A percentile compares a stretch with the other conserved stretches of the same genome.
phyloP scores from a whole-genome alignment of 1,140 invertebrate genomes.

The Ylistrum balloti region DNA sequence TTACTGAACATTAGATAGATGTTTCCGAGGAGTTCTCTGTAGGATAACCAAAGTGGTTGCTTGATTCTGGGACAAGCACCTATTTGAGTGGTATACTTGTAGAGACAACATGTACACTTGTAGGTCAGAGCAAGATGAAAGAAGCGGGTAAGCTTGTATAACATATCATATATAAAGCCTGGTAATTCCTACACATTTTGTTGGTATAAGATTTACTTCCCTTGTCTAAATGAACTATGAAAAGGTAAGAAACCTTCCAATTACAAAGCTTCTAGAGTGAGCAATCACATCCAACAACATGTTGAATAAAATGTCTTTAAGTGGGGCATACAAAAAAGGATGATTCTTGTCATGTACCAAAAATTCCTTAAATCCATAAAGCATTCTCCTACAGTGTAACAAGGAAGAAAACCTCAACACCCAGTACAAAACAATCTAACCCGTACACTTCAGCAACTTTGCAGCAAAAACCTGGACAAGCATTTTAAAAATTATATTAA shows the following conservation, averaged over 20 bases:
- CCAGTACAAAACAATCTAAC: slow-evolving; percentile 11
- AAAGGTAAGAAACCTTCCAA: not conserved
- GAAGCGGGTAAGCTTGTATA: not conserved
- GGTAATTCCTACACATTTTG: not conserved
- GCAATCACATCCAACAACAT: not conserved
- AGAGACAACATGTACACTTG: slow-evolving; percentile 20
- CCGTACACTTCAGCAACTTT: not conserved
- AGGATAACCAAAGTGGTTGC: slow-evolving; percentile 13
- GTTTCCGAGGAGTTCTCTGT: not conserved
- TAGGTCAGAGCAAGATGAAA: not conserved
- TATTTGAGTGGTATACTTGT: slow-evolving; percentile 28
- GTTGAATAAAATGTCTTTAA: slow-evolving; percentile 20
- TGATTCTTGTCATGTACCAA: slow-evolving; percentile 15
- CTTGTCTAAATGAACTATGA: not conserved
- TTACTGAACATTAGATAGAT: slow-evolving; percentile 6
- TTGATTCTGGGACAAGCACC: slow-evolving; percentile 9
- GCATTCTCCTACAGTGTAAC: not conserved
- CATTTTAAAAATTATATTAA: not conserved
- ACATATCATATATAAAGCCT: not conserved
- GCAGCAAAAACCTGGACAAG: not conserved
- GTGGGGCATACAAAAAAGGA: not conserved
- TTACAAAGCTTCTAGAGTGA: not conserved
- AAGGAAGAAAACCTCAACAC: not conserved
- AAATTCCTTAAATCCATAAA: slow-evolving; percentile 6
- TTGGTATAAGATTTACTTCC: slow-evolving; percentile 39